Evolutionary conservation across 2,888 invertebrate species (phyloP), one percentile per base, ranked within the genome.

Genomic region (Coenonympha glycerion): DNA sequence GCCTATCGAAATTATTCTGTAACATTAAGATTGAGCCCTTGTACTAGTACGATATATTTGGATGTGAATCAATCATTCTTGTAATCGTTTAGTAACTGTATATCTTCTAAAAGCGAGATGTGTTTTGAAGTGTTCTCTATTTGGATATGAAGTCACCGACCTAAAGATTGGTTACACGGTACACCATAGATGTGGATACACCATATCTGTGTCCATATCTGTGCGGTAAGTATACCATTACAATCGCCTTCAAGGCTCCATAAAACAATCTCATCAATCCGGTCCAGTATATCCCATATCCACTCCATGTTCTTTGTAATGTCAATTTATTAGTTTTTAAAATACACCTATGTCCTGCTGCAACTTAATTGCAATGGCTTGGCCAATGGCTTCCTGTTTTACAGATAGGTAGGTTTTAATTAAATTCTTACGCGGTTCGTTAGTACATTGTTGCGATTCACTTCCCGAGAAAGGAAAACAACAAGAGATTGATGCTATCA

Each of bases 141-240:
- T 65, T 62, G 57, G 52, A 47, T 57, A 53, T 53, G 45, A 60
- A 62, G 64, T 64, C 58, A 65, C 34, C 66, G 64, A 65, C 61
- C 60, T 52, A 52, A 49, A 51, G 49, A 57, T 54, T 36, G 28
- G 16, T 28, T 46, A n/a, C 21, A 22, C 22, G 37, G 22, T 13
- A 22, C 2, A 37, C 11, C n/a, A n/a, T n/a, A n/a, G n/a, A n/a
- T n/a, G n/a, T n/a, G n/a, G n/a, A n/a, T n/a, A n/a, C n/a, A n/a
- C n/a, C n/a, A n/a, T n/a, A n/a, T n/a, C n/a, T n/a, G n/a, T n/a
- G n/a, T n/a, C n/a, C n/a, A n/a, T n/a, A n/a, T n/a, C n/a, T n/a
- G n/a, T n/a, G n/a, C n/a, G n/a, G n/a, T n/a, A n/a, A n/a, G n/a
- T n/a, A n/a, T n/a, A n/a, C n/a, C n/a, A n/a, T n/a, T n/a, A n/a